These are phyloP conservation scores for Cheilinus undulatus DNA, from an alignment of 2,113 vertebrate species.

Conservation along the genomic window DNA sequence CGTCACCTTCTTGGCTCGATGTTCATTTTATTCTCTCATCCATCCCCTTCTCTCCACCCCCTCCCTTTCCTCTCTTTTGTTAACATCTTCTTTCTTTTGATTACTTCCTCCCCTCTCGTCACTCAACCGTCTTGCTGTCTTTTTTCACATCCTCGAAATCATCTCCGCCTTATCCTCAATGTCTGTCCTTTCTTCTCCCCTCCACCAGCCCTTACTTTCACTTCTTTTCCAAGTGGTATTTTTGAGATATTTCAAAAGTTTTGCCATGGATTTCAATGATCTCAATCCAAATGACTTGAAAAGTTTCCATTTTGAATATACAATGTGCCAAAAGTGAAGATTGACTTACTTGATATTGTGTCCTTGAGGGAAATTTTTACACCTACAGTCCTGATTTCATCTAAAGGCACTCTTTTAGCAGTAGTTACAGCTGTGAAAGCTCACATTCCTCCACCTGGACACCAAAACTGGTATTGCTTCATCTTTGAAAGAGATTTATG, in stretches of 20 bases:
- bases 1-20: conserved; percentile 44
- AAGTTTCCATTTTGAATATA: too few species aligned
- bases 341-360: neutral
- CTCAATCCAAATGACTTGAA: neutral
- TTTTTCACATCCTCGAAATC: conserved; percentile 25
- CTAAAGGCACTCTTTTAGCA: neutral
- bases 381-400: neutral
- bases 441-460: neutral
- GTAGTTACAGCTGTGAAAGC: neutral
- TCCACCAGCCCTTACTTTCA: neutral
- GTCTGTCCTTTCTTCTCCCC: neutral
- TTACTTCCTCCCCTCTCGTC: conserved; percentile 44
- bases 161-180: neutral
- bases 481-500: too few species aligned
- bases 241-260: too few species aligned
- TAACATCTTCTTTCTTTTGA: conserved; percentile 37
- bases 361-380: conserved; percentile 1
- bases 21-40: conserved; percentile 23
- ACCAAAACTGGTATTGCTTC: too few species aligned
- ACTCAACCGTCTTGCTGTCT: conserved; percentile 26
- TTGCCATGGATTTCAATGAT: neutral
- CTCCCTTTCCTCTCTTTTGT: conserved; percentile 54
- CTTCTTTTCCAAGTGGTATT: neutral
- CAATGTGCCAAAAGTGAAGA: neutral
- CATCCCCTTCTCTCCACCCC: neutral